Evolutionary conservation across 2,888 invertebrate species (phyloP).

Genomic region (Drosophila mayaguana): DNA sequence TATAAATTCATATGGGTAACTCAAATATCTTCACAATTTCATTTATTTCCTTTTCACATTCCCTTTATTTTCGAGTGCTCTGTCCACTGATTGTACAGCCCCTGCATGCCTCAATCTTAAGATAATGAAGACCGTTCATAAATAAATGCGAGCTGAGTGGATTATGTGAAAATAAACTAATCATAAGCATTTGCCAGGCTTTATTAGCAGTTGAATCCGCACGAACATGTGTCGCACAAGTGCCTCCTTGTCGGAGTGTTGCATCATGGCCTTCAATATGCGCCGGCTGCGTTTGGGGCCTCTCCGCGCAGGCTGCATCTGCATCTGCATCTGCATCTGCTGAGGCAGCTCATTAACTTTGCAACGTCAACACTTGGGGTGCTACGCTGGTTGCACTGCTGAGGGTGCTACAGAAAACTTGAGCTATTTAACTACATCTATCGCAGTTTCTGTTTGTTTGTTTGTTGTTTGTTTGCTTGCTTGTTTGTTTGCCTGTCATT

Average conservation of each 20-base stretch:
- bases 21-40: too few relatives aligned
- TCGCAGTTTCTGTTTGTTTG: conserved; percentile 51
- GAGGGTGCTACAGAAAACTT: conserved; percentile 68
- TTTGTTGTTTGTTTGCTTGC: conserved; percentile 28
- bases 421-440: conserved; percentile 74
- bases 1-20: too few relatives aligned
- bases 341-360: conserved; percentile 67
- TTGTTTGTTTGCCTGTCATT: conserved; percentile 31
- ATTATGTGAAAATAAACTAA: conserved; percentile 6
- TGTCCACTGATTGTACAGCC: too few relatives aligned
- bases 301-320: neutral
- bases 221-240: conserved; percentile 8
- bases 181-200: conserved; percentile 2
- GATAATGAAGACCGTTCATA: neutral
- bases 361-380: conserved; percentile 62
- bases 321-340: conserved; percentile 7
- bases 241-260: neutral
- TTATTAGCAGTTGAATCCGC: conserved; percentile 7
- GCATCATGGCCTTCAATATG: conserved; percentile 38
- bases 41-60: too few relatives aligned
- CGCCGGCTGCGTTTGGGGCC: conserved; percentile 8
- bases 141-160: neutral
- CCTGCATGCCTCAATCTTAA: too few relatives aligned
- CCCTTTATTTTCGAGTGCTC: too few relatives aligned
- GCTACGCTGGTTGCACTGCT: conserved; percentile 44